phyloP scores from a whole-genome alignment of 2,113 vertebrate species.

The Colaptes auratus region DNA sequence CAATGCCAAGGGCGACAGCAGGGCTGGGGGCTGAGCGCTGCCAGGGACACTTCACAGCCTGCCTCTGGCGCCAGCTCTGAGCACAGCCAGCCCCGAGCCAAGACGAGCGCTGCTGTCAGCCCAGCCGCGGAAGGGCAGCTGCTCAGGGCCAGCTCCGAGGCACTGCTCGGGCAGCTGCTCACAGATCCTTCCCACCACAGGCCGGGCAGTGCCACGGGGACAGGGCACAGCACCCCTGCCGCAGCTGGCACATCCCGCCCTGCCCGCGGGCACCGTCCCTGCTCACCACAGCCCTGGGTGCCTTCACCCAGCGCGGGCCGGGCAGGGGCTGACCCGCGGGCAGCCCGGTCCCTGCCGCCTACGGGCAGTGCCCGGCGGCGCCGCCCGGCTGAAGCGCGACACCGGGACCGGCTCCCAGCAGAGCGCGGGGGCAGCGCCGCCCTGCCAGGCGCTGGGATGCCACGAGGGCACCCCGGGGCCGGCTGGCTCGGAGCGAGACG shows the following conservation, averaged over 20 bases:
- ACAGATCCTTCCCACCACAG: neutral
- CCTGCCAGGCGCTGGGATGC: accelerated
- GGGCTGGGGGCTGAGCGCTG: neutral
- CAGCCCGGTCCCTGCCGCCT: accelerated
- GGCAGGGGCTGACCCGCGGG: neutral
- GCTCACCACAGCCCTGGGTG: neutral
- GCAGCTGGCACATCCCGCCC: neutral
- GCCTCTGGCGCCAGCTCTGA: neutral
- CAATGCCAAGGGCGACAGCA: neutral
- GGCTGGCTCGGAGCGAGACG: too few relatives aligned
- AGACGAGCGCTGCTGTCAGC: too few relatives aligned
- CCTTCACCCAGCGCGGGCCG: neutral
- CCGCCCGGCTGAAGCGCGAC: accelerated
- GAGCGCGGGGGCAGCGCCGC: accelerated
- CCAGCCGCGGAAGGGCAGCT: neutral
- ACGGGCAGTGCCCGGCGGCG: accelerated
- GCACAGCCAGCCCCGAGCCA: neutral
- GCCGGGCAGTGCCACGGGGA: accelerated
- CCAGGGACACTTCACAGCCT: neutral
- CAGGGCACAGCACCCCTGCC: accelerated
- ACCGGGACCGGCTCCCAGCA: accelerated
- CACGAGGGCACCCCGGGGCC: accelerated
- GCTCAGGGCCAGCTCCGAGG: neutral
- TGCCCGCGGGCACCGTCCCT: accelerated
- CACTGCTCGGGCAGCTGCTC: neutral